Evolutionary conservation across 2,888 invertebrate species (phyloP).

Genomic region (Caenorhabditis sulstoni): DNA sequence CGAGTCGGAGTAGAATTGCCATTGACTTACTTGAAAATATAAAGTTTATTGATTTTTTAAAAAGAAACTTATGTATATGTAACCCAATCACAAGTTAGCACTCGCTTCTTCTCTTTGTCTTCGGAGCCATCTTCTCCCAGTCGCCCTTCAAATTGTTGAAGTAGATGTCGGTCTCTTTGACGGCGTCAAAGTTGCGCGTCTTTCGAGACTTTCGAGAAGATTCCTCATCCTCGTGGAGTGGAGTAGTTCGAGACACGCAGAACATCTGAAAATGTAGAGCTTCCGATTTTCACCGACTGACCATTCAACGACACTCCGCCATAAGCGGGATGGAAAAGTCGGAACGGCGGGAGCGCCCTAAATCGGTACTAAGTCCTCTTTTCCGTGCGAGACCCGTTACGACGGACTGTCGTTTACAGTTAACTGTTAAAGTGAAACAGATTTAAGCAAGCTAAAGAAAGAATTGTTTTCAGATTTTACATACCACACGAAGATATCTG

Average conservation of each 20-base stretch:
- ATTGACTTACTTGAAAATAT: no score
- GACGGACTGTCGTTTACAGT: no score
- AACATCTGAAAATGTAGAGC: conserved; percentile 30
- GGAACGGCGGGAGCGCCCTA: no score
- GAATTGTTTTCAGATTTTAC: no score
- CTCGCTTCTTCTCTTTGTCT: conserved; percentile 24
- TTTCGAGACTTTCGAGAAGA: conserved; percentile 1
- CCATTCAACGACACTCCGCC: no score
- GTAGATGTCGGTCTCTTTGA: conserved; percentile 48
- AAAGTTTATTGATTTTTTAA: no score
- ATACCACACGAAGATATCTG: conserved; percentile 36
- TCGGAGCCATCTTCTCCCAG: conserved; percentile 48
- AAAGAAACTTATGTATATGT: no score
- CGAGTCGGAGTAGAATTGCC: no score
- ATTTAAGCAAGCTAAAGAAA: no score
- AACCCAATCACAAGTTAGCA: conserved; percentile 1
- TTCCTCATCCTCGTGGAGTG: conserved; percentile 34
- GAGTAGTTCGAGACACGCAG: conserved; percentile 38
- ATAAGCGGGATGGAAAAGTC: no score
- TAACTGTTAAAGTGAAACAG: no score
- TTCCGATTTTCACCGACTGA: background rate
- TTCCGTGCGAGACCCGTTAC: background rate
- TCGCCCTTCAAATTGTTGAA: conserved; percentile 55
- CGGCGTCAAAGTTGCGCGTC: conserved; percentile 15
- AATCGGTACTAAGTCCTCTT: conserved; percentile 1